Percentiles rank a stretch among this genome's conserved stretches.
Conservation (phyloP, 2,113 vertebrate genomes). For the Hyperoodon ampullatus region DNA sequence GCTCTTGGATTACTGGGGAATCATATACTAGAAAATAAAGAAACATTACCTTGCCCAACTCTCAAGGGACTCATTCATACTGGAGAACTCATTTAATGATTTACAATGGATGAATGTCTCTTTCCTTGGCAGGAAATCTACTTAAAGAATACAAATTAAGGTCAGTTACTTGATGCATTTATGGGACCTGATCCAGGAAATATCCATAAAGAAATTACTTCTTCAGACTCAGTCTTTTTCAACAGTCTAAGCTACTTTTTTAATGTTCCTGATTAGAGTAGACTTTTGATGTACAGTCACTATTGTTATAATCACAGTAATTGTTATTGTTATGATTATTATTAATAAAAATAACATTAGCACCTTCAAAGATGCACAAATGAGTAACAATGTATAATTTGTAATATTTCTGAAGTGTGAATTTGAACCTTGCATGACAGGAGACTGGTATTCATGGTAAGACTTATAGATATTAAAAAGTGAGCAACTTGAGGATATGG, state of each 20-base stretch:
- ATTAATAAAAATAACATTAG: constrained; percentile 47
- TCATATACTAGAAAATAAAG: constrained; percentile 30
- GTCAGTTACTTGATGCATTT: constrained; percentile 65
- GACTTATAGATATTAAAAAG: background rate
- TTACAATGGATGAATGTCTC: constrained; percentile 57
- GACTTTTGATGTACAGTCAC: background rate
- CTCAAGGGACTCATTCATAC: constrained; percentile 42
- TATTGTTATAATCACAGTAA: too few species aligned
- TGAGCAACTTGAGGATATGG: background rate
- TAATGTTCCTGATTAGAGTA: background rate
- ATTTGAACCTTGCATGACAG: background rate
- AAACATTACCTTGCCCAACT: background rate
- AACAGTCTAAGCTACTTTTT: constrained; percentile 3
- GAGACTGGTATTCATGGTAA: background rate
- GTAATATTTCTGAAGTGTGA: background rate
- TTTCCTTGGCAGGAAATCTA: constrained; percentile 68
- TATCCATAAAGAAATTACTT: constrained; percentile 57
- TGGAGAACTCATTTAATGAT: constrained; percentile 63
- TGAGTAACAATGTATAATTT: background rate
- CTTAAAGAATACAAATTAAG: constrained; percentile 59
- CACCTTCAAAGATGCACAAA: background rate
- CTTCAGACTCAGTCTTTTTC: constrained; percentile 22
- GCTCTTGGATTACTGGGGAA: background rate
- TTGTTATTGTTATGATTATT: background rate
- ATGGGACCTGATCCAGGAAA: constrained; percentile 60